Percentiles rank a stretch among this genome's conserved stretches.
phyloP scores from a whole-genome alignment of 2,888 invertebrate genomes.

The Crossocerus cetratus region DNA sequence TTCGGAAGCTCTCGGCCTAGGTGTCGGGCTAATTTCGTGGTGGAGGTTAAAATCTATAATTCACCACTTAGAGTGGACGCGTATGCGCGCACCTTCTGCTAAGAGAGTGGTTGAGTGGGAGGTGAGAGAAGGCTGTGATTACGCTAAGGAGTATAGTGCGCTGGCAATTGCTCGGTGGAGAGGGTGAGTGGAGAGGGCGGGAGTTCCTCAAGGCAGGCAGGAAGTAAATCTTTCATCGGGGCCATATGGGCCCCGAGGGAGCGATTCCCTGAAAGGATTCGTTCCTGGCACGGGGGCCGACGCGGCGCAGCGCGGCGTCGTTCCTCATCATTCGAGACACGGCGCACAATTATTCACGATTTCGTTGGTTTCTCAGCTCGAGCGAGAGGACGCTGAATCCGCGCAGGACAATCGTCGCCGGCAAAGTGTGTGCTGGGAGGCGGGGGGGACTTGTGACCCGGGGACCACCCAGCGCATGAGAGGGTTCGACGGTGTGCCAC shows the following conservation, averaged over 20 bases:
- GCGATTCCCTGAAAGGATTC: slow-evolving; percentile 27
- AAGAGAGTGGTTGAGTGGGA: too few relatives aligned
- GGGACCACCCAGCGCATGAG: slow-evolving; percentile 68
- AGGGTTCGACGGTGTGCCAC: slow-evolving; percentile 64
- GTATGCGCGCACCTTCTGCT: too few relatives aligned
- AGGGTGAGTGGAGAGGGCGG: not conserved
- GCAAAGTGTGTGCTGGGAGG: slow-evolving; percentile 55
- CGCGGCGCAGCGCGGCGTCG: slow-evolving; percentile 8
- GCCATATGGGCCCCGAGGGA: slow-evolving; percentile 27
- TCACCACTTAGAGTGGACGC: not conserved
- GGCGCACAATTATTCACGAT: slow-evolving; percentile 31
- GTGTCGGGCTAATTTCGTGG: slow-evolving; percentile 23
- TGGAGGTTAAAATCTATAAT: slow-evolving; percentile 33
- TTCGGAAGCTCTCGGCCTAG: slow-evolving; percentile 30
- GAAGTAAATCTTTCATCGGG: slow-evolving; percentile 24
- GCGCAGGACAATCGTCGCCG: slow-evolving; percentile 37
- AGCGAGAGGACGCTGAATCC: slow-evolving; percentile 12
- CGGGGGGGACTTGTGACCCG: slow-evolving; percentile 40
- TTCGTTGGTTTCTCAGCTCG: slow-evolving; percentile 21
- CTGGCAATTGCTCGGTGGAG: not conserved
- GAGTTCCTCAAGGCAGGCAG: slow-evolving; percentile 22
- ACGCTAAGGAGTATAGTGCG: too few relatives aligned
- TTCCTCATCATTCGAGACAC: slow-evolving; percentile 11
- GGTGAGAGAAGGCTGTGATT: too few relatives aligned
- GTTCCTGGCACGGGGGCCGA: slow-evolving; percentile 15